These are phyloP conservation scores for Geothlypis trichas DNA, from an alignment of 2,113 vertebrate species.

Conservation along the genomic window DNA sequence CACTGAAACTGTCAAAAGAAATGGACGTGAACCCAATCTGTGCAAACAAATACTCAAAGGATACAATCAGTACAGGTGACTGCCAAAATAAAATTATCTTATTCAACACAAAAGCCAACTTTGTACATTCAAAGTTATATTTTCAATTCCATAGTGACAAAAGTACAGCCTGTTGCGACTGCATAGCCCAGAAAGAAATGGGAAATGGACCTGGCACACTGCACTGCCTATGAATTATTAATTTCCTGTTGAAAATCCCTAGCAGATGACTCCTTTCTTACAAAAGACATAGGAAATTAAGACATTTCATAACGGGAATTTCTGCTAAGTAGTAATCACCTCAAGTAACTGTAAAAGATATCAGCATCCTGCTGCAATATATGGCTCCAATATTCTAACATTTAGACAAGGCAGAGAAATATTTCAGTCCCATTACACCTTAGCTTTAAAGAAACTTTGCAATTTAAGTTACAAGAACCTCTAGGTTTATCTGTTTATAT, in stretches of 20 bases:
- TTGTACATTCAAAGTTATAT: background rate
- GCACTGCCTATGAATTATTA: background rate
- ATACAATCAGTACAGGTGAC: background rate
- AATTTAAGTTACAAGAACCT: background rate
- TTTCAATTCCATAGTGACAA: background rate
- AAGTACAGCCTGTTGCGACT: background rate
- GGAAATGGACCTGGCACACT: background rate
- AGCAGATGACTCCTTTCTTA: background rate
- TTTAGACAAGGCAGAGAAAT: background rate
- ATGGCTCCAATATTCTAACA: background rate
- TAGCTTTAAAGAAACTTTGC: background rate
- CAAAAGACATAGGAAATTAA: background rate
- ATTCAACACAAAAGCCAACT: background rate
- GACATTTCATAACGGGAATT: background rate
- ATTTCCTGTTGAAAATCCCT: background rate
- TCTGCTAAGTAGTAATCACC: background rate
- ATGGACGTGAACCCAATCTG: background rate
- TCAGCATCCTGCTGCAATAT: background rate
- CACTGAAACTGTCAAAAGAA: background rate
- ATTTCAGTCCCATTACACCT: background rate
- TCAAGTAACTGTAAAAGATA: background rate
- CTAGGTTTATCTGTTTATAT: background rate
- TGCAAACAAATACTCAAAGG: background rate
- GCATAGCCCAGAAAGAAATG: background rate
- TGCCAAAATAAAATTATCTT: background rate